Conservation (phyloP, 2,113 vertebrate species). For the Uropsilus gracilis region DNA sequence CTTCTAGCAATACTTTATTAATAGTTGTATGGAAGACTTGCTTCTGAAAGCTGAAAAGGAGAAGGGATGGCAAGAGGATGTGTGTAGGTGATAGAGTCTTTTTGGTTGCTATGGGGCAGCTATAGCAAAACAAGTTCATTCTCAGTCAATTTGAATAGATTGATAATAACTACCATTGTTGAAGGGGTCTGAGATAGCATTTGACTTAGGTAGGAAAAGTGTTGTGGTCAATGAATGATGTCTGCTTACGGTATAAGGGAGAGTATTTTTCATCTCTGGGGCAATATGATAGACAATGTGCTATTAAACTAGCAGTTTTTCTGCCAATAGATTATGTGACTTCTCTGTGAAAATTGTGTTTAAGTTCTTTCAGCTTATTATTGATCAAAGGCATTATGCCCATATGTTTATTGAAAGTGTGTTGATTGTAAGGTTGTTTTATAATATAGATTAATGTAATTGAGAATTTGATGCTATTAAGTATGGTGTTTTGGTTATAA, state of each 20-base stretch:
- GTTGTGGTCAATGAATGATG: background rate
- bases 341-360: conserved; percentile 3
- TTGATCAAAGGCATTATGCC: conserved; percentile 7
- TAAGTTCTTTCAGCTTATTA: conserved; percentile 27
- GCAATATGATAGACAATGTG: background rate
- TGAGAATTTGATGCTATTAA: background rate
- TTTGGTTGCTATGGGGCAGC: too few species aligned
- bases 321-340: background rate
- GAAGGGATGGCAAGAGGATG: background rate
- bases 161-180: background rate
- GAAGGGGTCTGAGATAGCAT: background rate
- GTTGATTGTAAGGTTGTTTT: background rate
- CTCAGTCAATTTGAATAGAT: background rate
- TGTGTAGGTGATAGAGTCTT: background rate
- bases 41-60: background rate
- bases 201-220: background rate
- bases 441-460: conserved; percentile 8
- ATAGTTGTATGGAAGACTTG: background rate
- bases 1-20: background rate
- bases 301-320: background rate
- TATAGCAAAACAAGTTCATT: background rate
- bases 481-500: background rate
- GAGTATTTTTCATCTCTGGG: background rate
- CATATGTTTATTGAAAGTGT: conserved; percentile 7
- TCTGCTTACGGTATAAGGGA: background rate